These are phyloP conservation scores for Adoxophyes honmai DNA, from an alignment of 1,140 invertebrate genomes.

Conservation along the genomic window DNA sequence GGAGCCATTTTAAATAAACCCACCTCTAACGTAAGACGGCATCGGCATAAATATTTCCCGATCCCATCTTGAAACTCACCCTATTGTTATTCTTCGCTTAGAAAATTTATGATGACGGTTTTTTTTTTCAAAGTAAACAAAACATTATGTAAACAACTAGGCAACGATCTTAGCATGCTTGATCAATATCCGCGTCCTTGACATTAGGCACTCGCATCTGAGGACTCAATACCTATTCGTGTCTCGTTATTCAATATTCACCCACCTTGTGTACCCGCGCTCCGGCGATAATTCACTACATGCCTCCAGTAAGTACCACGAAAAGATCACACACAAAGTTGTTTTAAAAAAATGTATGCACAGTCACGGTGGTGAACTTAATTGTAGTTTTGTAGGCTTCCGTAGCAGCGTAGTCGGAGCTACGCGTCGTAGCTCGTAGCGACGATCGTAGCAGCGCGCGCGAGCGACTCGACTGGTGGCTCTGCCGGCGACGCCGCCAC, in stretches of 20 bases:
- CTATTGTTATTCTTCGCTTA: conserved; percentile 24
- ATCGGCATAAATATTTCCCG: conserved; percentile 62
- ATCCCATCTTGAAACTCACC: conserved; percentile 39
- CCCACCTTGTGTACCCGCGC: conserved; percentile 42
- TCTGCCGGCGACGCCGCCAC: conserved; percentile 49
- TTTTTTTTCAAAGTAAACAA: not conserved
- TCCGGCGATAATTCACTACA: conserved; percentile 20
- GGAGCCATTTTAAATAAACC: conserved; percentile 41
- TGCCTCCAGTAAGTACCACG: conserved; percentile 28
- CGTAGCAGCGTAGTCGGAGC: conserved; percentile 37
- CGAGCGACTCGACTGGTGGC: conserved; percentile 55
- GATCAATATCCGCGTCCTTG: conserved; percentile 71
- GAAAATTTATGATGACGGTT: not conserved
- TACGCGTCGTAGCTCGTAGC: conserved; percentile 55
- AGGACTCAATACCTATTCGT: conserved; percentile 34
- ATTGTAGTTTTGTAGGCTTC: conserved; percentile 17
- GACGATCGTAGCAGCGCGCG: conserved; percentile 51
- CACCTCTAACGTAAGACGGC: conserved; percentile 43
- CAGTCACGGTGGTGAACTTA: conserved; percentile 38
- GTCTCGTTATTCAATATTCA: conserved; percentile 50
- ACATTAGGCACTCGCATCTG: conserved; percentile 51
- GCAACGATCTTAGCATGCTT: conserved; percentile 34
- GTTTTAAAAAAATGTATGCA: conserved; percentile 33
- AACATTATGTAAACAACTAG: not conserved
- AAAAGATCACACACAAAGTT: conserved; percentile 32